Conservation (phyloP, 2,797 vertebrate genomes). For the Intellagama lesueurii region DNA sequence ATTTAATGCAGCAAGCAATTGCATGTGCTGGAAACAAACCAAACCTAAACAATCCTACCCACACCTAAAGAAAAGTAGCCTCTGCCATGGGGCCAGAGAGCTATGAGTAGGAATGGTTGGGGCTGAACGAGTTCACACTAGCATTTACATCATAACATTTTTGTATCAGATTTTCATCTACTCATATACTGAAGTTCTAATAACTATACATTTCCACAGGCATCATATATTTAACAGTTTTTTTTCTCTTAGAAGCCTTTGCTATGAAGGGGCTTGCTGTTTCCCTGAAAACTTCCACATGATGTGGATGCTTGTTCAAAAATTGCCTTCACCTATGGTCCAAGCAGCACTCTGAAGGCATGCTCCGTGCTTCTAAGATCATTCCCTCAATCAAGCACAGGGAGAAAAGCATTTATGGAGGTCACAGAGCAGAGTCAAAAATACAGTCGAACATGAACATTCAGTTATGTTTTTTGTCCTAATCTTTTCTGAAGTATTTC, state of each 20-base stretch:
- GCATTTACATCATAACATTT: not conserved
- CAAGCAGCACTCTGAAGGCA: not conserved
- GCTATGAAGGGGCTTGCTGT: not conserved
- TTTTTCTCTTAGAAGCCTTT: not conserved
- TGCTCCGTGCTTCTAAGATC: slow-evolving; percentile 31
- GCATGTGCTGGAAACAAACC: too few species aligned
- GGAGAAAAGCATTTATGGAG: slow-evolving; percentile 28
- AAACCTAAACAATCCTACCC: too few species aligned
- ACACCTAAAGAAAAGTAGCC: too few species aligned
- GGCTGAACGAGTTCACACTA: too few species aligned
- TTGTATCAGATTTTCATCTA: not conserved
- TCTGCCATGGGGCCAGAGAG: too few species aligned
- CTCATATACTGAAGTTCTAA: not conserved
- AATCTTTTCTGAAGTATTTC: slow-evolving; percentile 53
- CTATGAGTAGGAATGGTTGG: not conserved
- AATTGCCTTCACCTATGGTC: not conserved
- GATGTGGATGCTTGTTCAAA: not conserved
- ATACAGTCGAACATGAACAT: not conserved
- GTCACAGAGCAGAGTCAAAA: slow-evolving; percentile 19
- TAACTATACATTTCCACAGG: not conserved
- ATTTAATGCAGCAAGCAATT: too few species aligned
- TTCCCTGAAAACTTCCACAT: not conserved
- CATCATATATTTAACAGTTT: not conserved
- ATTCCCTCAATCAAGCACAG: slow-evolving; percentile 44
- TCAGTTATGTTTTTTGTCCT: slow-evolving; percentile 34